A percentile compares a stretch with the other conserved stretches of the same genome.
Evolutionary conservation across 2,888 invertebrate species (phyloP).

Genomic region (Cheilosia scutellata): DNA sequence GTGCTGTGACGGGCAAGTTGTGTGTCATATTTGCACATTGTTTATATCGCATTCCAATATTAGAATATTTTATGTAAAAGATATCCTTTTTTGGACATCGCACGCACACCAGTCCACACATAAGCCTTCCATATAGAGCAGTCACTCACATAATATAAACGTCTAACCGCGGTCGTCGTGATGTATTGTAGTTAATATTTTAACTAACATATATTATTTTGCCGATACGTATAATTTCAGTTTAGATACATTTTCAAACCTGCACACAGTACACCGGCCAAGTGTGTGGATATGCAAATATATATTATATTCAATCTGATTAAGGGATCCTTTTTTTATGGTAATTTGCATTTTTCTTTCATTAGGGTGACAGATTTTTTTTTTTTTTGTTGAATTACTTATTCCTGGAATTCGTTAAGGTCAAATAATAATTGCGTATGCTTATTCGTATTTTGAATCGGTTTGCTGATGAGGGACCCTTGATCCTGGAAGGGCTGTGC

Average conservation of each 20-base stretch:
- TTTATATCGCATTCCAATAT: conserved; percentile 76
- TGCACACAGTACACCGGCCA: conserved; percentile 27
- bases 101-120: conserved; percentile 55
- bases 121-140: conserved; percentile 52
- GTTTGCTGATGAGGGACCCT: conserved; percentile 43
- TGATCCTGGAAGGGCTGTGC: conserved; percentile 56
- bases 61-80: conserved; percentile 69
- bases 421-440: conserved; percentile 65
- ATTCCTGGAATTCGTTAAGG: conserved; percentile 58
- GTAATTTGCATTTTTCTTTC: conserved; percentile 7
- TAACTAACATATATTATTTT: conserved; percentile 57
- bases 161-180: conserved; percentile 43
- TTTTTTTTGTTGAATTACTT: conserved; percentile 11
- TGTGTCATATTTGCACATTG: conserved; percentile 74
- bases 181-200: too few relatives aligned
- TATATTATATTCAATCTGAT: conserved; percentile 16
- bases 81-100: conserved; percentile 70
- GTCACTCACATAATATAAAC: conserved; percentile 21
- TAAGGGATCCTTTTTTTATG: conserved; percentile 34
- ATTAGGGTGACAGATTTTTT: conserved; percentile 31
- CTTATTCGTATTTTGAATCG: conserved; percentile 51
- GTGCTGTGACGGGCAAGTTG: conserved; percentile 58
- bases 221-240: conserved; percentile 24
- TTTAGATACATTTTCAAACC: conserved; percentile 10
- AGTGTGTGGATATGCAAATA: conserved; percentile 49